Conservation (phyloP, 2,888 invertebrate species). For the Megaustenia siamemsis region DNA sequence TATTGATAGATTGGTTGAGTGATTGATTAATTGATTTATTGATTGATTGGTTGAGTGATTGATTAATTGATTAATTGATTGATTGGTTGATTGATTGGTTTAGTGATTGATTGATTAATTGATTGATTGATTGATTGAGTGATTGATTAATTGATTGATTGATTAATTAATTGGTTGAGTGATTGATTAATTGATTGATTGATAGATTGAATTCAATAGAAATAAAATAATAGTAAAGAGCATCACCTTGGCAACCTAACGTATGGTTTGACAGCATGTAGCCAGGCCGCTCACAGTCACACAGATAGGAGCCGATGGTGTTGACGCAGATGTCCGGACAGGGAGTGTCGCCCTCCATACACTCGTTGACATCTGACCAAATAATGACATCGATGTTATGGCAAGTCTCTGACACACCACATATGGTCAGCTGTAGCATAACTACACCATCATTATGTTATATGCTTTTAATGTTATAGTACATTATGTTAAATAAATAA, state of each 20-base stretch:
- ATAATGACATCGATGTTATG: too few species aligned
- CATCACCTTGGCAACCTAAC: slow-evolving; percentile 63
- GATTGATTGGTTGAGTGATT: neutral
- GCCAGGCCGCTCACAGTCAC: slow-evolving; percentile 64
- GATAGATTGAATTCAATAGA: neutral
- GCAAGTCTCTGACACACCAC: too few species aligned
- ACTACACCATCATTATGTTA: neutral
- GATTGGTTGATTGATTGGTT: neutral
- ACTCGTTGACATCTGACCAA: slow-evolving; percentile 67
- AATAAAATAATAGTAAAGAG: neutral
- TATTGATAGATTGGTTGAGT: neutral
- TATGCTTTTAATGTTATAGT: neutral
- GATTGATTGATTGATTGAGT: neutral
- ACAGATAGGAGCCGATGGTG: slow-evolving; percentile 68
- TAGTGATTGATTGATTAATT: neutral
- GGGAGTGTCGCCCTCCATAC: slow-evolving; percentile 71
- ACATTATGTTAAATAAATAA: too few species aligned
- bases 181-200: neutral
- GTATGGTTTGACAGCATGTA: slow-evolving; percentile 59
- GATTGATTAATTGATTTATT: neutral
- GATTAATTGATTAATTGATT: neutral
- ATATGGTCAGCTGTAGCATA: too few species aligned
- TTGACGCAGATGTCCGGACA: slow-evolving; percentile 69
- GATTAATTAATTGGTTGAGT: neutral
- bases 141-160: neutral